phyloP scores from a whole-genome alignment of 1,140 invertebrate genomes.

The Globodera rostochiensis region DNA sequence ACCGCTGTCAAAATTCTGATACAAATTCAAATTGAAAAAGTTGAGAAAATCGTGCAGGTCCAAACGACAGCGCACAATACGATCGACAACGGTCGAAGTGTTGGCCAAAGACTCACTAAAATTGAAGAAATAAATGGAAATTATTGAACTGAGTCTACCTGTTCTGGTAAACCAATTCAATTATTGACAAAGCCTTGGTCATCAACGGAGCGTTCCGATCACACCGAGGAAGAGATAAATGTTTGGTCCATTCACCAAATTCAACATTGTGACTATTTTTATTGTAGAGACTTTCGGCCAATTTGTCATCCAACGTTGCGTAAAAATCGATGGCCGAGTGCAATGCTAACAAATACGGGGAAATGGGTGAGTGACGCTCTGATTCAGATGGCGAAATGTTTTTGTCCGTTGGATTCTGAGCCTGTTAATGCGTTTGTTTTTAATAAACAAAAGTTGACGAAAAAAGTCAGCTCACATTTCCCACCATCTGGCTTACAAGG shows the following conservation, averaged over 20 bases:
- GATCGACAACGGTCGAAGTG: not conserved
- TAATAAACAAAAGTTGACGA: not conserved
- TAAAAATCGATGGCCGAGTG: not conserved
- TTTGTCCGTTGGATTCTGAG: not conserved
- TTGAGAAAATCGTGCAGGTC: not conserved
- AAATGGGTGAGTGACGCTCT: not conserved
- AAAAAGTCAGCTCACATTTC: not conserved
- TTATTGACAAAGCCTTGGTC: not conserved
- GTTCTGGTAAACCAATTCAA: not conserved
- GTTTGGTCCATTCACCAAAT: not conserved
- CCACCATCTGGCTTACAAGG: not conserved
- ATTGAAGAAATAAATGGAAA: not conserved
- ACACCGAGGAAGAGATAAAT: not conserved
- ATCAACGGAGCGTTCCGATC: not conserved
- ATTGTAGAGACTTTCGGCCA: not conserved
- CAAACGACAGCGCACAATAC: not conserved
- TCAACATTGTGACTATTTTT: not conserved
- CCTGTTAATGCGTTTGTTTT: not conserved
- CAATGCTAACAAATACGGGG: not conserved
- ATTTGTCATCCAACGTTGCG: not conserved
- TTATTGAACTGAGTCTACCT: not conserved
- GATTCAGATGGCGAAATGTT: not conserved
- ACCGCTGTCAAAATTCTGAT: not conserved
- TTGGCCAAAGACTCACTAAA: not conserved
- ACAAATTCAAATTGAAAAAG: slow-evolving; percentile 7